phyloP scores from a whole-genome alignment of 2,113 vertebrate genomes.

The Callithrix jacchus region DNA sequence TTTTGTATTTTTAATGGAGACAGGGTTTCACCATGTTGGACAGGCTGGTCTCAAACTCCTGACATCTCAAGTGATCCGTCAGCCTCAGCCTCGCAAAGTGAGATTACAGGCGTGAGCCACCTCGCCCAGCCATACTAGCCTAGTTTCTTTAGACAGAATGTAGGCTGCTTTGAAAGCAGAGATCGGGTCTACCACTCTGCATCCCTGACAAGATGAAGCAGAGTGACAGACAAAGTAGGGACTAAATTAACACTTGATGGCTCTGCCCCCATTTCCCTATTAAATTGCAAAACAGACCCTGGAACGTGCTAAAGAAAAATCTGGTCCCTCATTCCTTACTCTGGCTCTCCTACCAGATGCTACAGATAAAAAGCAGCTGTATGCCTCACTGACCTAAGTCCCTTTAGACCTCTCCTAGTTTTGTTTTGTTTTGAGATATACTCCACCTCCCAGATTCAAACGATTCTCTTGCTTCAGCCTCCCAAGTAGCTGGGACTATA shows the following conservation, averaged over 20 bases:
- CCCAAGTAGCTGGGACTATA: no score
- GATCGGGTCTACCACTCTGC: not conserved
- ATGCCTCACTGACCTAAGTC: not conserved
- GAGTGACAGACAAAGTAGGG: not conserved
- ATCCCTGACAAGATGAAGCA: not conserved
- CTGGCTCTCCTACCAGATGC: constrained; percentile 44
- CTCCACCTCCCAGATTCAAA: no score
- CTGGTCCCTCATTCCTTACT: not conserved
- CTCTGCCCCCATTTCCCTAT: not conserved
- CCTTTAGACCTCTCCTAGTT: not conserved
- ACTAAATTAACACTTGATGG: not conserved
- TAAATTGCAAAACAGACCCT: not conserved
- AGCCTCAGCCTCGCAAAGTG: not conserved
- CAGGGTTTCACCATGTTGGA: no score
- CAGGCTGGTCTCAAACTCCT: not conserved
- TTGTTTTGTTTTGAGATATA: no score
- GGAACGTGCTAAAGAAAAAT: not conserved
- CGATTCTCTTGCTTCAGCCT: no score
- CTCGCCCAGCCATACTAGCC: not conserved
- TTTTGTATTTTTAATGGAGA: no score
- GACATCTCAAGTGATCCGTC: not conserved
- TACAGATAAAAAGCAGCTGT: not conserved
- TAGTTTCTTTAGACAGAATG: not conserved
- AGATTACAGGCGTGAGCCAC: no score
- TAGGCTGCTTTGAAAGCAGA: not conserved